Percentiles rank a stretch among this genome's conserved stretches.
Evolutionary conservation across 2,113 vertebrate genomes (phyloP).

Genomic region (Cheilinus undulatus): DNA sequence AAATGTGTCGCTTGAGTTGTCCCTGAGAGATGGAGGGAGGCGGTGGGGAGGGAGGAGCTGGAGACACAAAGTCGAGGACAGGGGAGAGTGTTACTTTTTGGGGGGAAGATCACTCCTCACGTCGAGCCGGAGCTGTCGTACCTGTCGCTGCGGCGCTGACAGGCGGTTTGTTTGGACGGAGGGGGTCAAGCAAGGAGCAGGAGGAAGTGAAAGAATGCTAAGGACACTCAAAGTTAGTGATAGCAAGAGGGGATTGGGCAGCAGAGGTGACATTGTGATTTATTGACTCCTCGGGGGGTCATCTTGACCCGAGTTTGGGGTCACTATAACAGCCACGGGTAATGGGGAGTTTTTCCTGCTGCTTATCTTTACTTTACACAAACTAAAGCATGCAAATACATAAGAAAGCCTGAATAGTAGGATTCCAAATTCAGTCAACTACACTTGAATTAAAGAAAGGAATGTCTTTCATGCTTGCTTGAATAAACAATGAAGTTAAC

Average conservation of each 20-base stretch:
- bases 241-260: slow-evolving; percentile 70
- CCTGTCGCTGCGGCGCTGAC: slow-evolving; percentile 80
- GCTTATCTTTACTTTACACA: slow-evolving; percentile 51
- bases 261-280: slow-evolving; percentile 82
- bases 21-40: slow-evolving; percentile 34
- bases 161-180: slow-evolving; percentile 82
- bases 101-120: slow-evolving; percentile 80
- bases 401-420: no score
- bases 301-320: slow-evolving; percentile 78
- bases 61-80: slow-evolving; percentile 67
- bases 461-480: slow-evolving; percentile 4
- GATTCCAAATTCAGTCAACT: no score
- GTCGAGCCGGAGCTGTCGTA: slow-evolving; percentile 77
- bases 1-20: slow-evolving; percentile 16
- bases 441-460: not conserved
- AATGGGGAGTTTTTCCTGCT: slow-evolving; percentile 42
- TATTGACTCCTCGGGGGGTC: slow-evolving; percentile 80
- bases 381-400: slow-evolving; percentile 4
- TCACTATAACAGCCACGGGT: slow-evolving; percentile 59
- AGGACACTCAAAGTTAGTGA: slow-evolving; percentile 82
- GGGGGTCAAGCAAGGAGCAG: slow-evolving; percentile 78
- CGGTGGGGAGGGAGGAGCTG: slow-evolving; percentile 21
- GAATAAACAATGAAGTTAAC: slow-evolving; percentile 21
- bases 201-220: slow-evolving; percentile 82
- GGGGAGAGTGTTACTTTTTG: slow-evolving; percentile 79